Conservation (phyloP, 2,888 invertebrate genomes). For the Rambutsinella grinnellia region DNA sequence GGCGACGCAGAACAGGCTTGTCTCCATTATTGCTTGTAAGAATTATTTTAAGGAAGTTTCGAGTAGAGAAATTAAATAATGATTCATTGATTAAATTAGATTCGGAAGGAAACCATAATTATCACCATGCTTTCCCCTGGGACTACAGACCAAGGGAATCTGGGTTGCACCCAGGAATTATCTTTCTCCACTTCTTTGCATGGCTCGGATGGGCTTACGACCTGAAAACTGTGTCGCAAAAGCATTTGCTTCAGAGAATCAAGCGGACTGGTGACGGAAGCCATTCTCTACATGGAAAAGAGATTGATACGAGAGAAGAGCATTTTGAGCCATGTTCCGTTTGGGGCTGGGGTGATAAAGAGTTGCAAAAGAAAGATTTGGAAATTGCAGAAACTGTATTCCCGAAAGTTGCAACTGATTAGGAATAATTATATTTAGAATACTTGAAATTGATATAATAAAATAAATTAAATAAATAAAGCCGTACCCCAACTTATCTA, state of each 20-base stretch:
- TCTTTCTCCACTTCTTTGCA: constrained; percentile 5
- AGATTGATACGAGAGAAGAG: too few species aligned
- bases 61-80: neutral
- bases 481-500: too few species aligned
- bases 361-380: too few species aligned
- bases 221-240: constrained; percentile 1
- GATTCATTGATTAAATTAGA: too few species aligned
- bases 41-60: neutral
- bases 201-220: constrained; percentile 10
- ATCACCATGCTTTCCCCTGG: constrained; percentile 90
- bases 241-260: neutral
- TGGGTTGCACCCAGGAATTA: constrained; percentile 65
- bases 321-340: neutral
- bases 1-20: neutral
- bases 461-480: too few species aligned
- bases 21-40: neutral
- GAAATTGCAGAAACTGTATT: neutral
- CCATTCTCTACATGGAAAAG: too few species aligned
- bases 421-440: too few species aligned
- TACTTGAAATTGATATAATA: too few species aligned
- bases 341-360: too few species aligned
- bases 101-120: constrained; percentile 90
- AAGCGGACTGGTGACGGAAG: neutral
- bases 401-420: neutral
- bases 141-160: constrained; percentile 73